Conservation (phyloP, 2,113 vertebrate species). For the Tragelaphus scriptus region DNA sequence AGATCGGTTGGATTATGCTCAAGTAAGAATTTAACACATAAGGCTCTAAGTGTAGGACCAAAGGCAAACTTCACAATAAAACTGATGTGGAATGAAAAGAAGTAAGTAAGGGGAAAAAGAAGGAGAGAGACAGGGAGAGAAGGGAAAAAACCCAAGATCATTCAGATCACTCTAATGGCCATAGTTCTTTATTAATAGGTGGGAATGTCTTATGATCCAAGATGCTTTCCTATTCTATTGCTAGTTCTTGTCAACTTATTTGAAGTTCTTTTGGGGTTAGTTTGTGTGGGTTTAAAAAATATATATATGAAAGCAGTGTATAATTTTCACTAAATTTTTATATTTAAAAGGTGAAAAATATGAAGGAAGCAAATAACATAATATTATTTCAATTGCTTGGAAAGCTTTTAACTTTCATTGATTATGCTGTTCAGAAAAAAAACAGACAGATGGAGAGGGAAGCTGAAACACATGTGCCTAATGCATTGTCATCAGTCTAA, state of each 20-base stretch:
- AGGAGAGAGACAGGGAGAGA: background rate
- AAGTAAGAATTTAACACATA: background rate
- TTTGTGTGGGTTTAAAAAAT: background rate
- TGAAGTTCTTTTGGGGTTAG: background rate
- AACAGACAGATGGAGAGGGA: background rate
- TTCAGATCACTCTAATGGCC: background rate
- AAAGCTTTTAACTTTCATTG: background rate
- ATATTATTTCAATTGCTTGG: background rate
- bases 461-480: background rate
- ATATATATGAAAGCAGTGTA: background rate
- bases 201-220: background rate
- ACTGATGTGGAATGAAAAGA: background rate
- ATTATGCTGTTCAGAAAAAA: background rate
- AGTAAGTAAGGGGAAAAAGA: background rate
- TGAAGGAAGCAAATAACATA: background rate
- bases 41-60: background rate
- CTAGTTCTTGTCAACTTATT: constrained; percentile 7
- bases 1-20: background rate
- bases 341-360: constrained; percentile 20
- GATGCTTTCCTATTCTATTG: background rate
- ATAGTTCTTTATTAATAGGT: background rate
- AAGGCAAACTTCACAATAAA: background rate
- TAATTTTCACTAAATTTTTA: constrained; percentile 23
- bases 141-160: background rate
- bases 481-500: background rate